Conservation (phyloP, 2,888 invertebrate genomes). For the Acleris holmiana region DNA sequence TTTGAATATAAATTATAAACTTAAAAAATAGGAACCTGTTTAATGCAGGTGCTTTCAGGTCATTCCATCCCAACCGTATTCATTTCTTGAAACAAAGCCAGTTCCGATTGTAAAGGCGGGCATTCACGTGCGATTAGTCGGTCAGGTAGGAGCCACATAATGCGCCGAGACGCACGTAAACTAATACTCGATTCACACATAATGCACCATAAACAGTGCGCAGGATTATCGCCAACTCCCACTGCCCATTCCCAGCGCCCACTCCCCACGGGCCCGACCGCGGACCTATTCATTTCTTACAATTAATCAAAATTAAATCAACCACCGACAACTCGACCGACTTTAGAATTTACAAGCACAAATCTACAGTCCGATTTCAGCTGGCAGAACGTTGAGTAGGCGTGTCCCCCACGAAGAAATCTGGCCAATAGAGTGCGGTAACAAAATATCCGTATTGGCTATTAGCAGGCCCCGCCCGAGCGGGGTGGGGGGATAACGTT, state of each 20-base stretch:
- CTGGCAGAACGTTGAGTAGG: slow-evolving; percentile 57
- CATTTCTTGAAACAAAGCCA: slow-evolving; percentile 26
- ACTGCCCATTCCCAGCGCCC: slow-evolving; percentile 25
- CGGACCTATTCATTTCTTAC: slow-evolving; percentile 79
- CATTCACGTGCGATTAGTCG: slow-evolving; percentile 22
- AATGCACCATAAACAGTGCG: slow-evolving; percentile 34
- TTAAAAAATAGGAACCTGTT: too few species aligned
- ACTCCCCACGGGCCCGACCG: slow-evolving; percentile 43
- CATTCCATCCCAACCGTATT: slow-evolving; percentile 13
- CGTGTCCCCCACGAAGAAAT: slow-evolving; percentile 80
- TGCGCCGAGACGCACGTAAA: slow-evolving; percentile 10
- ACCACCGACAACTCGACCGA: slow-evolving; percentile 51
- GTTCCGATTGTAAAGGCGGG: slow-evolving; percentile 19
- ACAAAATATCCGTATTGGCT: slow-evolving; percentile 85
- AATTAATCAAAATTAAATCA: slow-evolving; percentile 84
- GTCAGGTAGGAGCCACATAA: slow-evolving; percentile 17
- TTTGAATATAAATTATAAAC: too few species aligned
- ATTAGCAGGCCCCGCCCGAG: slow-evolving; percentile 81
- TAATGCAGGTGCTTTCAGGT: neutral
- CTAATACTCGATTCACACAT: slow-evolving; percentile 32
- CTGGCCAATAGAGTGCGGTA: slow-evolving; percentile 86
- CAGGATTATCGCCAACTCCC: slow-evolving; percentile 27
- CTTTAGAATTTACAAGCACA: slow-evolving; percentile 52
- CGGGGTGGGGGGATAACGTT: slow-evolving; percentile 49
- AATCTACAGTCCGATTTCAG: slow-evolving; percentile 55